Percentiles rank a stretch among this genome's conserved stretches.
phyloP scores from a whole-genome alignment of 2,888 invertebrate species.

The Liposcelis brunnea region DNA sequence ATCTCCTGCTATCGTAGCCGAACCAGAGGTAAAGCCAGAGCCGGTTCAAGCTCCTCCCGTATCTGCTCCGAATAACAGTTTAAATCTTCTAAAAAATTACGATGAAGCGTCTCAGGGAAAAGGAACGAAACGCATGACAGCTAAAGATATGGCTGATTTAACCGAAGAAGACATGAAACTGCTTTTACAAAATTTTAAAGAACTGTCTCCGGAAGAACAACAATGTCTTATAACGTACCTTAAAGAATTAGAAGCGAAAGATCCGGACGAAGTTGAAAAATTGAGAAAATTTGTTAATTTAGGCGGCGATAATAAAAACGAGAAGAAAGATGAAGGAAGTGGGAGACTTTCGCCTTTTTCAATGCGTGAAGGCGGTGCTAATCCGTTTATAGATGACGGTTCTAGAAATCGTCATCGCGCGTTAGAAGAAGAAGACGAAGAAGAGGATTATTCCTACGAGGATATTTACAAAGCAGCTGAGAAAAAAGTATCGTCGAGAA shows the following conservation, averaged over 20 bases:
- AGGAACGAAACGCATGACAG: conserved; percentile 16
- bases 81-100: not conserved
- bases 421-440: conserved; percentile 35
- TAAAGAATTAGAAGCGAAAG: conserved; percentile 59
- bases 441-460: conserved; percentile 68
- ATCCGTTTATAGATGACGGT: conserved; percentile 21
- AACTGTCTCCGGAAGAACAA: conserved; percentile 63
- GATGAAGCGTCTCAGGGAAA: not conserved
- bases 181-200: conserved; percentile 62
- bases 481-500: conserved; percentile 28
- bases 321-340: conserved; percentile 12
- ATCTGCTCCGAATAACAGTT: not conserved
- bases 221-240: conserved; percentile 64
- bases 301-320: conserved; percentile 20
- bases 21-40: too few species aligned
- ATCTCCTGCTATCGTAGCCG: not conserved
- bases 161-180: conserved; percentile 67
- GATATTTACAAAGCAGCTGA: conserved; percentile 63
- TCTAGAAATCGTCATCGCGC: not conserved
- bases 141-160: conserved; percentile 44
- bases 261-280: conserved; percentile 60
- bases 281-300: conserved; percentile 58
- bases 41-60: too few species aligned
- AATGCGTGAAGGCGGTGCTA: conserved; percentile 26
- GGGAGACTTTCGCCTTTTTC: conserved; percentile 33